Conservation (phyloP, 2,888 invertebrate genomes). For the Cynaeus angustus region DNA sequence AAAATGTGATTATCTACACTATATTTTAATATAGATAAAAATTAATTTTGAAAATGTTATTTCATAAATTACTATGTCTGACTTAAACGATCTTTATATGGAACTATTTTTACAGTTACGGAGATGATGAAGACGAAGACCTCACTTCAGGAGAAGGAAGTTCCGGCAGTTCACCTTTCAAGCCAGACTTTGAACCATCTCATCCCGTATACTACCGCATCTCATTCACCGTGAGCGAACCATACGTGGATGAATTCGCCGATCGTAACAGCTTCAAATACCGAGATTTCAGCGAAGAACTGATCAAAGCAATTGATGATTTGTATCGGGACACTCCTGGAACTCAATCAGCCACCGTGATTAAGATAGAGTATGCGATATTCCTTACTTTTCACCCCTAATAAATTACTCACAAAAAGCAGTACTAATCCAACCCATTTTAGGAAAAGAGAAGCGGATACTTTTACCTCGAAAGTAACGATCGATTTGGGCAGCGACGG, state of each 20-base stretch:
- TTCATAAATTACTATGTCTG: no score
- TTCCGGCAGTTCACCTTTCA: slow-evolving; percentile 4
- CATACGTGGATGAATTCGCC: slow-evolving; percentile 75
- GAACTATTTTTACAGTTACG: slow-evolving; percentile 17
- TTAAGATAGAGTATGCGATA: slow-evolving; percentile 85
- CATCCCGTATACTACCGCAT: slow-evolving; percentile 72
- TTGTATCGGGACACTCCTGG: slow-evolving; percentile 75
- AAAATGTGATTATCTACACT: no score
- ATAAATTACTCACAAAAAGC: neutral
- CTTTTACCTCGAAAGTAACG: slow-evolving; percentile 78
- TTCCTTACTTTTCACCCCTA: no score
- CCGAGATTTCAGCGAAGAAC: slow-evolving; percentile 74
- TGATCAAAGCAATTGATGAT: slow-evolving; percentile 76
- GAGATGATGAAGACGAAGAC: slow-evolving; percentile 36
- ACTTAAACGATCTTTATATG: no score
- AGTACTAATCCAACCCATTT: slow-evolving; percentile 22
- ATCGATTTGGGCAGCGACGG: slow-evolving; percentile 80
- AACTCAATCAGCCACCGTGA: slow-evolving; percentile 77
- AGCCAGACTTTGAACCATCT: neutral
- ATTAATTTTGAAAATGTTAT: no score
- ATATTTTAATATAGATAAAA: no score
- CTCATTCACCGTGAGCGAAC: slow-evolving; percentile 78
- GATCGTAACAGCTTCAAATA: slow-evolving; percentile 77
- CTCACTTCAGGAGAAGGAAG: slow-evolving; percentile 30
- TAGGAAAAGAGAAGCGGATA: slow-evolving; percentile 75